phyloP scores from a whole-genome alignment of 1,140 invertebrate genomes.

The Glomeris maerens region DNA sequence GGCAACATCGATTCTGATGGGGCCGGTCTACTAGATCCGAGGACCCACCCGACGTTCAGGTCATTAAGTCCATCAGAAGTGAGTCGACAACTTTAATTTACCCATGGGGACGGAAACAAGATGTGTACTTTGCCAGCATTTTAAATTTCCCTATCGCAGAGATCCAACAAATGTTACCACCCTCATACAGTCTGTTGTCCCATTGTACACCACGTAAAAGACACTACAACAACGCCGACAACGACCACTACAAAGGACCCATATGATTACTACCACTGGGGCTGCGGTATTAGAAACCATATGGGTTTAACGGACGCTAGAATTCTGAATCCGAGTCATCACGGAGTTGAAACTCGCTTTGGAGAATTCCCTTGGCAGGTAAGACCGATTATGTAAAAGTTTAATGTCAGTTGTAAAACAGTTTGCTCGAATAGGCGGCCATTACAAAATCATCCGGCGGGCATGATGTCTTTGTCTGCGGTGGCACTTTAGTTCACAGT shows the following conservation, averaged over 20 bases:
- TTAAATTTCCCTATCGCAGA: neutral
- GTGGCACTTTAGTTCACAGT: constrained; percentile 69
- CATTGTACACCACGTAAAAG: neutral
- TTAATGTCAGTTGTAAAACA: neutral
- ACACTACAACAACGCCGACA: neutral
- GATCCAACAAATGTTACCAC: neutral
- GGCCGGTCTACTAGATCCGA: constrained; percentile 49
- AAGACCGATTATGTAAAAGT: constrained; percentile 14
- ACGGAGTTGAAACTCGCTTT: constrained; percentile 46
- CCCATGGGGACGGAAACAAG: neutral
- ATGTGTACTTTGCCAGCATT: neutral
- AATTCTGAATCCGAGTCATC: constrained; percentile 27
- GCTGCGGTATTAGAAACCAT: constrained; percentile 53
- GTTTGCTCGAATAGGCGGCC: constrained; percentile 62
- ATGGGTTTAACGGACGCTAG: constrained; percentile 37
- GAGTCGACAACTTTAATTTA: too few species aligned
- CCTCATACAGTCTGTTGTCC: neutral
- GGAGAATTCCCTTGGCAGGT: constrained; percentile 69
- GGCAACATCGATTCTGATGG: constrained; percentile 51
- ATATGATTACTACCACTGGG: constrained; percentile 22
- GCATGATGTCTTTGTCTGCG: constrained; percentile 81
- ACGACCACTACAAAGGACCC: neutral
- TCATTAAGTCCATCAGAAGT: too few species aligned
- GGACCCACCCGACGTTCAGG: neutral
- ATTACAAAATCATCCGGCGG: constrained; percentile 77